These are phyloP conservation scores for Perca schrenkii DNA, from an alignment of 2,113 vertebrate species.

Conservation along the genomic window DNA sequence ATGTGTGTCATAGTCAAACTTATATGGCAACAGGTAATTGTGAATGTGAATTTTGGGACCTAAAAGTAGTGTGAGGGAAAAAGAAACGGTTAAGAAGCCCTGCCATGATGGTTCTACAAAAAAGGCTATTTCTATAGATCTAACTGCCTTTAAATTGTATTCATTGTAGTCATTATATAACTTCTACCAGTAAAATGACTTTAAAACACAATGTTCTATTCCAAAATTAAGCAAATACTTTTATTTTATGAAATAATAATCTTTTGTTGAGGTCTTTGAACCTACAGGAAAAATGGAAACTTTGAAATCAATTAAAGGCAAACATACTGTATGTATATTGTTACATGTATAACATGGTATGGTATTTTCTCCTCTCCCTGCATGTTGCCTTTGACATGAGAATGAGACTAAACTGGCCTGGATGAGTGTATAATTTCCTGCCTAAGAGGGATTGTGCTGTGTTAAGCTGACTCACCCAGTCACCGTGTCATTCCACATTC, in stretches of 20 bases:
- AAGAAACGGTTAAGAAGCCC: too few species aligned
- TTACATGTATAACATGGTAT: too few species aligned
- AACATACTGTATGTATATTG: neutral
- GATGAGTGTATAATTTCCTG: too few species aligned
- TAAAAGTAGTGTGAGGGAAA: neutral
- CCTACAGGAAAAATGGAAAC: neutral
- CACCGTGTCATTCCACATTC: too few species aligned
- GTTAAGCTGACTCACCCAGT: too few species aligned
- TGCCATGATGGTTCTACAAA: neutral
- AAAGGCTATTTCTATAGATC: too few species aligned
- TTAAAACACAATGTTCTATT: neutral
- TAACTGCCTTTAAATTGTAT: too few species aligned
- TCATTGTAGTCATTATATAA: too few species aligned
- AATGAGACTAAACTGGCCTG: too few species aligned
- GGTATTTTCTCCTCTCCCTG: too few species aligned
- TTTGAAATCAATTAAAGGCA: neutral
- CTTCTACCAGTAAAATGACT: neutral
- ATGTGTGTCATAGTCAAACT: neutral
- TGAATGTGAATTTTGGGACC: neutral
- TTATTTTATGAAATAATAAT: neutral
- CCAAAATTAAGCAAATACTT: neutral
- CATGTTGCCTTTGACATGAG: too few species aligned
- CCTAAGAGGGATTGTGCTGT: too few species aligned
- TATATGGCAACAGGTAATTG: neutral
- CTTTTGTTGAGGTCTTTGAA: neutral